phyloP scores from a whole-genome alignment of 2,797 vertebrate species.

The Falco cherrug region DNA sequence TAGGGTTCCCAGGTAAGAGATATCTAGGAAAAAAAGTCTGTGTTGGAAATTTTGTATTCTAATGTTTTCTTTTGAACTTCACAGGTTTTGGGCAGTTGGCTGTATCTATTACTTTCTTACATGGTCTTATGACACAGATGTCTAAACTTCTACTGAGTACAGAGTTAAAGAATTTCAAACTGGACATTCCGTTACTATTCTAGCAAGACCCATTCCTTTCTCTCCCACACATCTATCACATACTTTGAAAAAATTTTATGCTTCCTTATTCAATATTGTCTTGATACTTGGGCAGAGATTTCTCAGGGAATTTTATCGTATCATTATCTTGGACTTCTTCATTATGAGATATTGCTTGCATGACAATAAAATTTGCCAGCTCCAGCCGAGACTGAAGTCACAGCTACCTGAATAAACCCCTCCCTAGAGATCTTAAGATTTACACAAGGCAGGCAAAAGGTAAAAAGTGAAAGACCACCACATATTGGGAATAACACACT shows the following conservation, averaged over 20 bases:
- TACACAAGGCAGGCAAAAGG: not conserved
- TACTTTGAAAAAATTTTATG: not conserved
- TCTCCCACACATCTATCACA: not conserved
- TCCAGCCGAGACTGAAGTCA: not conserved
- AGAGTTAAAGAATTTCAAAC: not conserved
- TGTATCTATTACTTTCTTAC: not conserved
- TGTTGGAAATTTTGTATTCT: not conserved
- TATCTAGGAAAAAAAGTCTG: accelerated
- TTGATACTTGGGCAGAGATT: not conserved
- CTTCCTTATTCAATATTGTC: not conserved
- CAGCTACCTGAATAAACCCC: not conserved
- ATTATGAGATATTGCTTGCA: not conserved
- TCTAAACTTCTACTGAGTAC: not conserved
- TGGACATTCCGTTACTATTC: not conserved
- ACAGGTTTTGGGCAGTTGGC: not conserved
- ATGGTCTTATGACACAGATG: not conserved
- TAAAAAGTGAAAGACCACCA: not conserved
- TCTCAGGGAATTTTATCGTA: not conserved
- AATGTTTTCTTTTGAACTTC: not conserved
- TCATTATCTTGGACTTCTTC: not conserved
- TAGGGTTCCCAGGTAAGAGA: not conserved
- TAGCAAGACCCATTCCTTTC: not conserved
- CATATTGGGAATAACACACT: accelerated
- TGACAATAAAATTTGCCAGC: not conserved
- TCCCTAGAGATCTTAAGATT: not conserved